These are phyloP conservation scores for Ceriagrion tenellum DNA, from an alignment of 2,888 invertebrate genomes.

Conservation along the genomic window DNA sequence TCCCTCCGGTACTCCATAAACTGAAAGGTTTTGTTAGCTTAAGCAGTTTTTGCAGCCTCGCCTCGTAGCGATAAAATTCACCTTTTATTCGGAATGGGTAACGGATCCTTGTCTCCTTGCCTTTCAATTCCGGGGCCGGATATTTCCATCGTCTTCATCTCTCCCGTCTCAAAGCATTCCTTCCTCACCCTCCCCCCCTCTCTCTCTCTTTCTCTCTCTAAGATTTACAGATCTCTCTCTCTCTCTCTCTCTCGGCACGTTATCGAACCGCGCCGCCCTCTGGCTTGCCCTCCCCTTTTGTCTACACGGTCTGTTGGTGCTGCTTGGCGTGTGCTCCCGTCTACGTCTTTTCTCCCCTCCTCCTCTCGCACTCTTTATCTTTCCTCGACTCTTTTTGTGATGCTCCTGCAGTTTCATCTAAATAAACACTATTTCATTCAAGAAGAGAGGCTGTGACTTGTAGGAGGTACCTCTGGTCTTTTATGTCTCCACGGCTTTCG, in stretches of 20 bases:
- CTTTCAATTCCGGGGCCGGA: neutral
- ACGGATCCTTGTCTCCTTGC: neutral
- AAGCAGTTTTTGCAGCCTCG: neutral
- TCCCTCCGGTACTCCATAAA: neutral
- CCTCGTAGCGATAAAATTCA: slow-evolving; percentile 26
- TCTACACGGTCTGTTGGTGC: neutral
- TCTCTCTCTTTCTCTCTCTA: neutral
- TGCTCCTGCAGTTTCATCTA: neutral
- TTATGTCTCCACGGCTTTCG: too few relatives aligned
- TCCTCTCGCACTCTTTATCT: neutral
- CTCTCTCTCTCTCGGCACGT: neutral
- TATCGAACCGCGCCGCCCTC: neutral
- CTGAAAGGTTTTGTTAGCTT: neutral
- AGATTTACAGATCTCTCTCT: slow-evolving; percentile 9
- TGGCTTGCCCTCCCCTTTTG: neutral
- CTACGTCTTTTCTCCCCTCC: neutral
- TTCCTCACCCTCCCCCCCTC: neutral
- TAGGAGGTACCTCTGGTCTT: too few relatives aligned
- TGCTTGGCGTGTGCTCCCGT: neutral
- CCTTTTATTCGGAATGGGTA: neutral
- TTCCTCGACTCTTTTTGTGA: neutral
- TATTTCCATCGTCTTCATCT: slow-evolving; percentile 26
- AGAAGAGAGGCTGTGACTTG: neutral
- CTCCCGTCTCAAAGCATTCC: neutral
- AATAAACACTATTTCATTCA: neutral